Conservation (phyloP, 2,113 vertebrate species). For the Australoheros scitulus region DNA sequence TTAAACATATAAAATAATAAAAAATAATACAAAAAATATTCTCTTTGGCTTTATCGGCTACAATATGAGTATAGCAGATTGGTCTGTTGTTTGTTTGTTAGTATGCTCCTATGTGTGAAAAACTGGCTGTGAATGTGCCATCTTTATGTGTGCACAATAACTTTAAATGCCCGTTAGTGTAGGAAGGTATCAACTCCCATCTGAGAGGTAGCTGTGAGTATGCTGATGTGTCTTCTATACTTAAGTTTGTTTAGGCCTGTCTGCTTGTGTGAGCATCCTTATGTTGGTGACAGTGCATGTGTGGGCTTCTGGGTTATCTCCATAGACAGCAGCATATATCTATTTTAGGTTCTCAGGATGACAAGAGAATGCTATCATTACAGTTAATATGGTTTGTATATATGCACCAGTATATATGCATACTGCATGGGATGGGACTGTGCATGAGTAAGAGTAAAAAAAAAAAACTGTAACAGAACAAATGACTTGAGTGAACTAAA, state of each 20-base stretch:
- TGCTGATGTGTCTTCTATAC: not conserved
- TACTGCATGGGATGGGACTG: not conserved
- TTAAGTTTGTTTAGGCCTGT: conserved; percentile 15
- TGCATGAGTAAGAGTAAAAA: not conserved
- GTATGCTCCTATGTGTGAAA: not conserved
- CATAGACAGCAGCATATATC: conserved; percentile 33
- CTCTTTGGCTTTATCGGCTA: conserved; percentile 14
- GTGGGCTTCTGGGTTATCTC: conserved; percentile 43
- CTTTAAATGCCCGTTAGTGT: conserved; percentile 1
- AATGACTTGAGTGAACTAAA: not conserved
- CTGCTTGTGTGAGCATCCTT: conserved; percentile 18
- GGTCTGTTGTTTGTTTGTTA: conserved; percentile 17
- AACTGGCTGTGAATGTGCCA: not conserved
- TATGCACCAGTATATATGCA: not conserved
- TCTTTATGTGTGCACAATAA: not conserved
- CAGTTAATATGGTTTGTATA: not conserved
- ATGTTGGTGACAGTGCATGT: not conserved
- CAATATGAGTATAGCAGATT: not conserved
- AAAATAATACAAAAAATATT: not conserved
- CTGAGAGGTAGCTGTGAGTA: conserved; percentile 7
- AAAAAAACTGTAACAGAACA: not conserved
- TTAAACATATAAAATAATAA: not conserved
- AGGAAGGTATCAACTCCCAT: not conserved
- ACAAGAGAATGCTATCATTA: not conserved
- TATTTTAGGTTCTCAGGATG: conserved; percentile 42